Evolutionary conservation across 2,113 vertebrate genomes (phyloP).

Genomic region (Maccullochella peelii): DNA sequence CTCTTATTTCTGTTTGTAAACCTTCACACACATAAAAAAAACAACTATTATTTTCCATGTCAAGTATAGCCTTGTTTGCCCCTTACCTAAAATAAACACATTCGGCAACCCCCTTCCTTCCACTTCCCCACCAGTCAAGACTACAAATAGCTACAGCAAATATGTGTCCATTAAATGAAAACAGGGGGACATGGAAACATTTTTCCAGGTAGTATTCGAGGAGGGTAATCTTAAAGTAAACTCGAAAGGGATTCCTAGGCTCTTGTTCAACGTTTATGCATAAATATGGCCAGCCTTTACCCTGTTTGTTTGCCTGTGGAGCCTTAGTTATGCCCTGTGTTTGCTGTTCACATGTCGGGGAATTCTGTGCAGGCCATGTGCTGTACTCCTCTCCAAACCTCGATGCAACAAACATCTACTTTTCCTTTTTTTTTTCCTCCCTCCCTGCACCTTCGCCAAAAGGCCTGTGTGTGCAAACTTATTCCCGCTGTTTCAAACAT

Average conservation of each 20-base stretch:
- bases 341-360: conserved; percentile 84
- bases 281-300: conserved; percentile 63
- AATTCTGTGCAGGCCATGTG: conserved; percentile 77
- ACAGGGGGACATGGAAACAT: conserved; percentile 66
- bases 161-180: conserved; percentile 72
- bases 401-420: conserved; percentile 76
- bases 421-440: conserved; percentile 40
- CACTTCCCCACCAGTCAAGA: conserved; percentile 52
- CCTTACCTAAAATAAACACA: conserved; percentile 72
- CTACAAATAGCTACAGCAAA: conserved; percentile 83
- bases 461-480: conserved; percentile 61
- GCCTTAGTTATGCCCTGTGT: conserved; percentile 75
- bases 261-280: conserved; percentile 62
- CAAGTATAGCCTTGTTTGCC: conserved; percentile 76
- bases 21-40: conserved; percentile 52
- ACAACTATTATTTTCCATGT: conserved; percentile 72
- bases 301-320: conserved; percentile 81
- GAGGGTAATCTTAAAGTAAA: conserved; percentile 71
- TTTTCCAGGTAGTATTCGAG: conserved; percentile 63
- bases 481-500: conserved; percentile 72
- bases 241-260: conserved; percentile 78
- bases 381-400: conserved; percentile 77
- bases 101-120: conserved; percentile 38
- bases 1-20: conserved; percentile 65
- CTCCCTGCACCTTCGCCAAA: conserved; percentile 65